Conservation (phyloP, 1,140 invertebrate genomes). For the Oryctes rhinoceros region DNA sequence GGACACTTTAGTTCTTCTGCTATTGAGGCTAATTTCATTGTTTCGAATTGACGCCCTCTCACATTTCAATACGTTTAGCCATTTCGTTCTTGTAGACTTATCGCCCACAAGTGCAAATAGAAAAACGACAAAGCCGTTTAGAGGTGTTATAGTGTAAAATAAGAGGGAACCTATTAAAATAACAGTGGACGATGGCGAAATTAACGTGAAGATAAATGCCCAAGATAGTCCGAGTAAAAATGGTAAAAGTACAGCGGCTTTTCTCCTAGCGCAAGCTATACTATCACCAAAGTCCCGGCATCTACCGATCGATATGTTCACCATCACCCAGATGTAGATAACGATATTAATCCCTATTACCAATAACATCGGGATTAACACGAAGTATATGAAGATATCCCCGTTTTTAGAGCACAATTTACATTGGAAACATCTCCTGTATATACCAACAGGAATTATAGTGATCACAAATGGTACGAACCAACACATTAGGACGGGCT, state of each 20-base stretch:
- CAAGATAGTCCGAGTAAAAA: conserved; percentile 70
- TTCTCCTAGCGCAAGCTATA: conserved; percentile 63
- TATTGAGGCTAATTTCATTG: neutral
- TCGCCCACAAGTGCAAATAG: conserved; percentile 65
- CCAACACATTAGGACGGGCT: conserved; percentile 55
- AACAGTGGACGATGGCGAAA: conserved; percentile 44
- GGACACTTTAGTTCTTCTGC: neutral
- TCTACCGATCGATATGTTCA: conserved; percentile 63
- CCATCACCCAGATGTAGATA: conserved; percentile 66
- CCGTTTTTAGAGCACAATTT: conserved; percentile 66
- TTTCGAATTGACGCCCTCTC: neutral
- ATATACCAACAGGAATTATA: conserved; percentile 54
- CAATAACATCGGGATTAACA: conserved; percentile 65
- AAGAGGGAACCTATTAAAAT: conserved; percentile 65
- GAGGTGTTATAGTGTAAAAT: conserved; percentile 63
- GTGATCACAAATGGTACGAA: conserved; percentile 51
- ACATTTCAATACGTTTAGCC: conserved; percentile 49
- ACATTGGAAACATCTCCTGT: conserved; percentile 61
- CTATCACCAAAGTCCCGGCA: conserved; percentile 62
- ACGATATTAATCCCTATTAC: conserved; percentile 65
- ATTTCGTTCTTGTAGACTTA: conserved; percentile 64
- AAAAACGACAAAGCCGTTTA: conserved; percentile 65
- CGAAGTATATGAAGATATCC: conserved; percentile 63
- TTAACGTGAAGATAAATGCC: conserved; percentile 68
- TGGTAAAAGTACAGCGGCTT: conserved; percentile 68